Evolutionary conservation across 1,140 invertebrate species (phyloP).

Genomic region (Drosophila ercepeae): DNA sequence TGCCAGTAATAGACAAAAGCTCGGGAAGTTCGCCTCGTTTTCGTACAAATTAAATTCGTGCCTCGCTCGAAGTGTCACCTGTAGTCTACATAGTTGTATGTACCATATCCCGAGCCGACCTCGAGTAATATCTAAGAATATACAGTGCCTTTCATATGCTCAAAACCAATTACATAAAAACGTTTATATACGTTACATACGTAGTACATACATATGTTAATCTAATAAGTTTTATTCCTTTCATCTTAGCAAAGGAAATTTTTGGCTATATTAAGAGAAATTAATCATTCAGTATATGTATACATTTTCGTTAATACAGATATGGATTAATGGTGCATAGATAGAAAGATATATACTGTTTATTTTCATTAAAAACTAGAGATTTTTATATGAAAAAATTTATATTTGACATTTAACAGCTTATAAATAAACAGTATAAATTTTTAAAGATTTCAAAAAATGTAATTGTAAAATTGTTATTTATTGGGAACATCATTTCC

Average conservation of each 20-base stretch:
- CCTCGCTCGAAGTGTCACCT: slow-evolving; percentile 59
- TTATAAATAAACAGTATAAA: no score
- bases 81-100: slow-evolving; percentile 66
- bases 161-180: neutral
- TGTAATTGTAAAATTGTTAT: no score
- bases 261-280: neutral
- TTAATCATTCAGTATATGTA: neutral
- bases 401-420: no score
- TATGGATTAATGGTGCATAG: no score
- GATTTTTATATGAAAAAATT: no score
- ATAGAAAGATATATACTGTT: no score
- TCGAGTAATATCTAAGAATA: neutral
- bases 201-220: no score
- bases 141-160: neutral
- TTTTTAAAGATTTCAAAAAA: no score
- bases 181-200: no score
- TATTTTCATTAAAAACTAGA: neutral
- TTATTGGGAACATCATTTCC: no score
- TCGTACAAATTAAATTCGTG: slow-evolving; percentile 54
- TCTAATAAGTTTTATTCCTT: no score
- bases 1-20: slow-evolving; percentile 73
- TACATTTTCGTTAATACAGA: neutral
- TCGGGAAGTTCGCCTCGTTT: slow-evolving; percentile 76
- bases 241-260: no score
- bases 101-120: slow-evolving; percentile 13